These are phyloP conservation scores for Phallusia fumigata DNA, from an alignment of 23 tunicate genomes.

Conservation along the genomic window DNA sequence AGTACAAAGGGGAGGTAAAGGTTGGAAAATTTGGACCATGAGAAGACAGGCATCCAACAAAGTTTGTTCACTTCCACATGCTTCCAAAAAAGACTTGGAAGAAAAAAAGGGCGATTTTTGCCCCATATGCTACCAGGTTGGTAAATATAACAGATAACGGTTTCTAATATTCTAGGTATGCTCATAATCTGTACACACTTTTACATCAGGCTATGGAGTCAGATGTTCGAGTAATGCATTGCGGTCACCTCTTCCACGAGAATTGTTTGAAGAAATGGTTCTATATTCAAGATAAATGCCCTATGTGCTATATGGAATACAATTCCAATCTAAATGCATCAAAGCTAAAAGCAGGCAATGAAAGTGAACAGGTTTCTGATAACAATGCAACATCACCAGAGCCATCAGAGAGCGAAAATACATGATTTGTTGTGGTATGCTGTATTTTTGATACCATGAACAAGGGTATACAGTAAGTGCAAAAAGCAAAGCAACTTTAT, in stretches of 20 bases:
- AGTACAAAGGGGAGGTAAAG: conserved; percentile 78
- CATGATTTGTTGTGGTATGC: neutral
- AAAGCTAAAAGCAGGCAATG: neutral
- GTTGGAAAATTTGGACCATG: conserved; percentile 83
- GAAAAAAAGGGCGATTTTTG: conserved; percentile 41
- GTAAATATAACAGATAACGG: neutral
- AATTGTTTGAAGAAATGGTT: conserved; percentile 93
- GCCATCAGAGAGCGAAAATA: neutral
- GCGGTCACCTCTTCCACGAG: conserved; percentile 77
- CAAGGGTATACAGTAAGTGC: neutral
- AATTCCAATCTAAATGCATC: neutral
- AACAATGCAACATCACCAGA: conserved; percentile 1
- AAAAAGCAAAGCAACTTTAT: neutral
- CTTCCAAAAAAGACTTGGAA: conserved; percentile 30
- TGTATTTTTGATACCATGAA: no score
- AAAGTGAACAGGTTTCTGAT: neutral
- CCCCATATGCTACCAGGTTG: conserved; percentile 64
- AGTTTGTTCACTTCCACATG: conserved; percentile 55
- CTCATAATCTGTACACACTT: neutral
- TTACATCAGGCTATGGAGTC: conserved; percentile 29
- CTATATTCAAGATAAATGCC: conserved; percentile 95
- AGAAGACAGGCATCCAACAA: conserved; percentile 61
- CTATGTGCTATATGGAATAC: conserved; percentile 80
- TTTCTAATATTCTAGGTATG: neutral
- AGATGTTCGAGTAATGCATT: conserved; percentile 68